Evolutionary conservation across 2,113 vertebrate genomes (phyloP).

Genomic region (Sciurus niger): DNA sequence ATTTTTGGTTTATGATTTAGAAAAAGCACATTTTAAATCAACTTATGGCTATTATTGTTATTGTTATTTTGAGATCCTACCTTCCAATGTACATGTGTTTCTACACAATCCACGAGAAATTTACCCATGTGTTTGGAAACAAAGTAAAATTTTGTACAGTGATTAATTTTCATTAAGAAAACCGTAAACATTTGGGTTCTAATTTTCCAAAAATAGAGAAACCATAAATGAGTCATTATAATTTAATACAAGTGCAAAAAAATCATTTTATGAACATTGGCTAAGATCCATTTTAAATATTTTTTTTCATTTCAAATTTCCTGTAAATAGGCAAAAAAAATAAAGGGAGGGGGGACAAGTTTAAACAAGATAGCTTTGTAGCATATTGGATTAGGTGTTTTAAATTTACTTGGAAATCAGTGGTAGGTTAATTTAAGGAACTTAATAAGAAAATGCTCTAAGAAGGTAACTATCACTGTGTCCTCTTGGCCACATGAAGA

Average conservation of each 20-base stretch:
- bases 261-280: neutral
- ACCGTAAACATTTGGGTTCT: neutral
- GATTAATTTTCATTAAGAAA: neutral
- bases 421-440: neutral
- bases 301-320: neutral
- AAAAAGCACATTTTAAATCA: neutral
- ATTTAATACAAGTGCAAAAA: neutral
- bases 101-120: neutral
- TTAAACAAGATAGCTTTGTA: neutral
- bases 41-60: neutral
- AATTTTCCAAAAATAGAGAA: conserved; percentile 39
- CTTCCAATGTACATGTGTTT: neutral
- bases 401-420: neutral
- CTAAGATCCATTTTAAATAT: neutral
- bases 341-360: neutral
- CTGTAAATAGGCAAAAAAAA: neutral
- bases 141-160: neutral
- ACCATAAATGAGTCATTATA: neutral
- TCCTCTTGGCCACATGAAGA: neutral
- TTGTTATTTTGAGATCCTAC: neutral
- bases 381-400: neutral
- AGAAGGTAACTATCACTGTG: neutral
- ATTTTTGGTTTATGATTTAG: neutral
- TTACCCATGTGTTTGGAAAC: neutral
- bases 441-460: neutral